Evolutionary conservation across 2,797 vertebrate species (phyloP).

Genomic region (Dromococcyx pavoninus): DNA sequence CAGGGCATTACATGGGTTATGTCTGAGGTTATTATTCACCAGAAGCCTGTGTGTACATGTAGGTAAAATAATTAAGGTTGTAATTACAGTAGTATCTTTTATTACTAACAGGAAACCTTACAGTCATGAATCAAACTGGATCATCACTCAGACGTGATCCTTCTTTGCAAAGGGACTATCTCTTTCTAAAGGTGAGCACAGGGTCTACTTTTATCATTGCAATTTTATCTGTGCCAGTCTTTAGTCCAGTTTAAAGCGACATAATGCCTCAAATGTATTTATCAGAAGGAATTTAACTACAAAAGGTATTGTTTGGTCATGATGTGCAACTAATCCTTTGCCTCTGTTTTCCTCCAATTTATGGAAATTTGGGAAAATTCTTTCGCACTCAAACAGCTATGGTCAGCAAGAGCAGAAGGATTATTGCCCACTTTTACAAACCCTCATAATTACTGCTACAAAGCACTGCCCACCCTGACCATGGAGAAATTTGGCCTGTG

Average conservation of each 20-base stretch:
- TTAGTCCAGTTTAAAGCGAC: neutral
- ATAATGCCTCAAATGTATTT: neutral
- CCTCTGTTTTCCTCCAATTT: too few species aligned
- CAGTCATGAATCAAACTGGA: neutral
- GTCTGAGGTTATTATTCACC: fast-evolving
- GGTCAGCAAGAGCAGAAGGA: neutral
- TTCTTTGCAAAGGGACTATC: neutral
- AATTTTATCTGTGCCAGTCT: neutral
- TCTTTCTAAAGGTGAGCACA: neutral
- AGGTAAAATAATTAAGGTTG: neutral
- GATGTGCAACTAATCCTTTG: neutral
- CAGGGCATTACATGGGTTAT: too few species aligned
- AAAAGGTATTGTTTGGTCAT: neutral
- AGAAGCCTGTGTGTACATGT: too few species aligned
- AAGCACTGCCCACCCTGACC: neutral
- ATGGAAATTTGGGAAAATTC: too few species aligned
- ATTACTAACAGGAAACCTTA: neutral
- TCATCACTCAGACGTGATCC: neutral
- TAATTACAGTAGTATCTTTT: neutral
- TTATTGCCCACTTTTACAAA: neutral
- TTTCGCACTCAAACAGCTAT: neutral
- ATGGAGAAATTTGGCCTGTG: fast-evolving
- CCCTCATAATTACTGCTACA: neutral
- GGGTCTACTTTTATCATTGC: neutral
- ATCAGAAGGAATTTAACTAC: neutral